Conservation (phyloP, 2,797 vertebrate species). For the Trichosurus vulpecula region DNA sequence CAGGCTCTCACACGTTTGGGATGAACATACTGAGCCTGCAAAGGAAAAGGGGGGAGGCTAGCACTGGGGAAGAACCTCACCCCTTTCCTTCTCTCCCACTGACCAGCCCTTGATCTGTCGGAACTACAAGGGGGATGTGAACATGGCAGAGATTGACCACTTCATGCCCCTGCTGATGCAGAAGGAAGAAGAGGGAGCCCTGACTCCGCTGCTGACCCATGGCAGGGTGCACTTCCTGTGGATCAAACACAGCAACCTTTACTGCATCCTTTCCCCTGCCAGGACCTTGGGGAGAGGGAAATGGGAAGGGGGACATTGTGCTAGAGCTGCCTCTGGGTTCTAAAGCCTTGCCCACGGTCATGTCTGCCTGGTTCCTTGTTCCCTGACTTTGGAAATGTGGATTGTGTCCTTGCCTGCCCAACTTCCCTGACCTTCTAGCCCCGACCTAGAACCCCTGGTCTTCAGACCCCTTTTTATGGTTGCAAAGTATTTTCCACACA, state of each 20-base stretch:
- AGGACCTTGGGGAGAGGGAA: neutral
- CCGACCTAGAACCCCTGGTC: neutral
- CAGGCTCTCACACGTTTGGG: neutral
- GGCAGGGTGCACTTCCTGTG: slow-evolving; percentile 94
- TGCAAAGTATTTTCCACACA: neutral
- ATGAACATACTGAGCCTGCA: neutral
- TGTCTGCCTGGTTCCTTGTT: neutral
- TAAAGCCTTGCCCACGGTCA: neutral
- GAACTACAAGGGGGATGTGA: slow-evolving; percentile 95
- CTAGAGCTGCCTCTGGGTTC: neutral
- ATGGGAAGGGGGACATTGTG: too few species aligned
- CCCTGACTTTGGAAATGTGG: neutral
- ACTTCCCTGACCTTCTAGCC: neutral
- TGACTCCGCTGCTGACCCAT: slow-evolving; percentile 89
- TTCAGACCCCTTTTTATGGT: neutral
- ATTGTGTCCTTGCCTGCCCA: neutral
- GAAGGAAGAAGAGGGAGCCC: slow-evolving; percentile 91
- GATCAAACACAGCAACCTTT: slow-evolving; percentile 97
- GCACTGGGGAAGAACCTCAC: neutral
- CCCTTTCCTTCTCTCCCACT: rapidly evolving
- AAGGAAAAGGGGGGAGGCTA: neutral
- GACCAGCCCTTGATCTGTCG: slow-evolving; percentile 94
- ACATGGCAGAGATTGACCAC: slow-evolving; percentile 93
- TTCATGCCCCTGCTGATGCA: slow-evolving; percentile 93
- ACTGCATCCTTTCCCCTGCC: slow-evolving; percentile 88